Evolutionary conservation across 2,797 vertebrate species (phyloP), one percentile per base, ranked within the genome.

Genomic region (Galagoides demidoff): DNA sequence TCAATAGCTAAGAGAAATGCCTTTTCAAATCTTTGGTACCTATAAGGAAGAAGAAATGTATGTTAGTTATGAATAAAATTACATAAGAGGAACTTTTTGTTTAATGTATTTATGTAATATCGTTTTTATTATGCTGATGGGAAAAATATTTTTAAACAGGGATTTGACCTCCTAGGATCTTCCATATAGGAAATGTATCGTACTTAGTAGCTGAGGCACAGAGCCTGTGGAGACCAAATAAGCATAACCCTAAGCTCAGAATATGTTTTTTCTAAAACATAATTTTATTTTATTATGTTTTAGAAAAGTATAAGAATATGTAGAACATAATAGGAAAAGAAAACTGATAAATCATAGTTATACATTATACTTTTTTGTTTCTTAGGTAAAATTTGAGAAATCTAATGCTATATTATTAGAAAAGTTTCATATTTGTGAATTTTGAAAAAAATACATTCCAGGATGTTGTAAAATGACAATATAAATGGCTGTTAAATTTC

Each of bases 1-100:
- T 99, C 99, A 81, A 99, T 98, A 55, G 99, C 99, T 13, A 99
- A 99, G 82, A 99, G 99, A 98, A 99, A 99, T 0, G 99, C 99
- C 98, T 99, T 99, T 98, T 99, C 99, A 96, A 99, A 99, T 90
- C 99, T 99, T 97, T 99, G 99, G 97, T 99, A 98, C 96, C 99
- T 99, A 95, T 76, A 98, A 98, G 85, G 78, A 90, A 97, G 92
- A 74, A 77, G 52, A 93, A 92, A 79, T 23, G 17, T 81, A 19
- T 8, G 13, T 85, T 94, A 95, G 74, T 73, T 91, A 63, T 73
- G n/a, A 93, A 94, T 6, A 85, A 95, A 81, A 86, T n/a, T 68
- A 59, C 29, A 84, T 39, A 81, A 85, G 93, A 83, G 9, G 23
- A 86, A 29, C 45, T 70, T 14, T 59, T 74, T 92, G n/a, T 63